phyloP scores from a whole-genome alignment of 1,140 invertebrate genomes.

The Trichonephila inaurata region DNA sequence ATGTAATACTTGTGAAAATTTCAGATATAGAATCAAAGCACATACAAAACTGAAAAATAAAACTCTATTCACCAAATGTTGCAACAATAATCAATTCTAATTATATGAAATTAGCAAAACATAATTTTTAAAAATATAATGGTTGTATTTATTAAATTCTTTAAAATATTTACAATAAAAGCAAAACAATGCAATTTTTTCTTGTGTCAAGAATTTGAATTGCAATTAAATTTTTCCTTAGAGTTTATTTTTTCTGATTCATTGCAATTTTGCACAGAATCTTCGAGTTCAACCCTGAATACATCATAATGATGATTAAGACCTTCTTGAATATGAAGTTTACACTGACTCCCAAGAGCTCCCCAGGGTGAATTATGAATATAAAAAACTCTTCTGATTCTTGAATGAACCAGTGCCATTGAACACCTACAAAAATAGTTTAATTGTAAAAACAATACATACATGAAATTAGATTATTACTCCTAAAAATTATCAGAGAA shows the following conservation, averaged over 20 bases:
- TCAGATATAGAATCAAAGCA: no score
- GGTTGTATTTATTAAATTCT: conserved; percentile 10
- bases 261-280: not conserved
- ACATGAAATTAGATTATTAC: no score
- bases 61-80: no score
- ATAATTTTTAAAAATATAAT: not conserved
- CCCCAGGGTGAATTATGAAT: conserved; percentile 84
- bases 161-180: conserved; percentile 20
- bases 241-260: not conserved
- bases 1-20: no score
- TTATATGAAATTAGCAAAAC: no score
- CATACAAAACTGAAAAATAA: no score
- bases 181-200: not conserved
- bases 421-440: conserved; percentile 83
- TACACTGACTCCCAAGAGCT: conserved; percentile 86
- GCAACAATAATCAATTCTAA: no score
- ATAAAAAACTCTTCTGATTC: conserved; percentile 92
- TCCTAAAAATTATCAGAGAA: no score
- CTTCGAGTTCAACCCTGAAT: conserved; percentile 78
- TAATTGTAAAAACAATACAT: not conserved
- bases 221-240: not conserved
- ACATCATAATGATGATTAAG: conserved; percentile 97
- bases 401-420: conserved; percentile 95
- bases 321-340: conserved; percentile 88
- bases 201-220: not conserved